Percentiles rank a stretch among this genome's conserved stretches.
Conservation (phyloP, 2,888 invertebrate species). For the Carpatolechia fugitivella region DNA sequence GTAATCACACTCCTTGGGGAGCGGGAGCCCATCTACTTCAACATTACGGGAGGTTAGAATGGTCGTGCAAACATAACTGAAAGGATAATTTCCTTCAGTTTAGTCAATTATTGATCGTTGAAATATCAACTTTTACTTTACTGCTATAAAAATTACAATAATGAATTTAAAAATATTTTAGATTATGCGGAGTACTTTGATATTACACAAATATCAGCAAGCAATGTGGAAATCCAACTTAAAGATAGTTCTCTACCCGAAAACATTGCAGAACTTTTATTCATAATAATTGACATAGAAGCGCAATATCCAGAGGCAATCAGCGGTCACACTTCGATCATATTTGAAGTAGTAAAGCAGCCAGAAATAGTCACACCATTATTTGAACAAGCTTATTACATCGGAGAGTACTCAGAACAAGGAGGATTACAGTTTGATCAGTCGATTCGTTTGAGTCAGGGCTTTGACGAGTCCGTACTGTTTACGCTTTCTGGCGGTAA, state of each 20-base stretch:
- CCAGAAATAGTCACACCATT: constrained; percentile 25
- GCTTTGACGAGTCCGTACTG: constrained; percentile 33
- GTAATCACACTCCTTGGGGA: constrained; percentile 19
- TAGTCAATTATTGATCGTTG: not conserved
- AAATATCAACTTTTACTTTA: constrained; percentile 2
- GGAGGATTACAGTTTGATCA: constrained; percentile 31
- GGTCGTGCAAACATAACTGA: no score
- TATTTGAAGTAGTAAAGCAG: constrained; percentile 22
- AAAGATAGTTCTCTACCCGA: constrained; percentile 16
- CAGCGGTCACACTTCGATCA: constrained; percentile 19
- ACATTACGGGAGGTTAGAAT: constrained; percentile 14
- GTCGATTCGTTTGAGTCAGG: constrained; percentile 32
- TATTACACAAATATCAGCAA: constrained; percentile 1
- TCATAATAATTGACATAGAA: constrained; percentile 27
- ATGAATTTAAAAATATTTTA: constrained; percentile 10
- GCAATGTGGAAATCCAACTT: constrained; percentile 11
- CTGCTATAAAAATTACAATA: no score
- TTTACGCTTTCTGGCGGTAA: constrained; percentile 39
- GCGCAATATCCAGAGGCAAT: constrained; percentile 25
- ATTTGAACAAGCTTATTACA: constrained; percentile 34
- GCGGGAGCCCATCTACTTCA: not conserved
- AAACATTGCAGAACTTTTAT: constrained; percentile 14
- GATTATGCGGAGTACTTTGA: constrained; percentile 20
- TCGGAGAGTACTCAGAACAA: constrained; percentile 33
- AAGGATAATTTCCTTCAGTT: no score